phyloP scores from a whole-genome alignment of 2,113 vertebrate species.

The Bucco capensis region DNA sequence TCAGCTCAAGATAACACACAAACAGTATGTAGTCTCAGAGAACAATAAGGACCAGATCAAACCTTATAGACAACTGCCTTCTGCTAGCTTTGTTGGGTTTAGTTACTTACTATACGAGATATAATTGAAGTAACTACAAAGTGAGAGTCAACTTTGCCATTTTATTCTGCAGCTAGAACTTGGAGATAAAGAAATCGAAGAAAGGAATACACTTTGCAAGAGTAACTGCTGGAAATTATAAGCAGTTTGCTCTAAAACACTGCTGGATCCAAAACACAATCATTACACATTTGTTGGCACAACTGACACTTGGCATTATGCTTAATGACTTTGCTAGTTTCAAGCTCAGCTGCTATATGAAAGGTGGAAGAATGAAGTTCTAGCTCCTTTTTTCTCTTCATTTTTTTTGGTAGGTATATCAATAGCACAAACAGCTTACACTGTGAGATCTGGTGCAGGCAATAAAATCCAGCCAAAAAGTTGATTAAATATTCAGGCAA shows the following conservation, averaged over 20 bases:
- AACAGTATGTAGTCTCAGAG: background rate
- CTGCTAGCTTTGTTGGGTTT: background rate
- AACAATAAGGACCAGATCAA: background rate
- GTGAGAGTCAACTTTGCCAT: background rate
- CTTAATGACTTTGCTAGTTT: background rate
- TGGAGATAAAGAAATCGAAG: background rate
- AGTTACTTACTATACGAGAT: background rate
- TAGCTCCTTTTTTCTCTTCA: background rate
- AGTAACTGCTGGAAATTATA: slow-evolving; percentile 26
- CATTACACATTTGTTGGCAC: background rate
- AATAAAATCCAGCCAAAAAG: slow-evolving; percentile 24
- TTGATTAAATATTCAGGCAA: slow-evolving; percentile 30
- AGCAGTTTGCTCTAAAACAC: background rate
- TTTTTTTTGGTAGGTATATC: background rate
- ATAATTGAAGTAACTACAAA: background rate
- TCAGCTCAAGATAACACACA: background rate
- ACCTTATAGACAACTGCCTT: background rate
- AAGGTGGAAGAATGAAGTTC: background rate
- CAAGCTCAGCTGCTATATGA: background rate
- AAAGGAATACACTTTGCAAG: background rate
- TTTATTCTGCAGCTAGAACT: background rate
- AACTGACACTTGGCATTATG: background rate
- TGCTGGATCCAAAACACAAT: slow-evolving; percentile 8
- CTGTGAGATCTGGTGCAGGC: background rate
- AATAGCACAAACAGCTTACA: background rate